phyloP scores from a whole-genome alignment of 2,797 vertebrate genomes.

The Sparidentex hasta region DNA sequence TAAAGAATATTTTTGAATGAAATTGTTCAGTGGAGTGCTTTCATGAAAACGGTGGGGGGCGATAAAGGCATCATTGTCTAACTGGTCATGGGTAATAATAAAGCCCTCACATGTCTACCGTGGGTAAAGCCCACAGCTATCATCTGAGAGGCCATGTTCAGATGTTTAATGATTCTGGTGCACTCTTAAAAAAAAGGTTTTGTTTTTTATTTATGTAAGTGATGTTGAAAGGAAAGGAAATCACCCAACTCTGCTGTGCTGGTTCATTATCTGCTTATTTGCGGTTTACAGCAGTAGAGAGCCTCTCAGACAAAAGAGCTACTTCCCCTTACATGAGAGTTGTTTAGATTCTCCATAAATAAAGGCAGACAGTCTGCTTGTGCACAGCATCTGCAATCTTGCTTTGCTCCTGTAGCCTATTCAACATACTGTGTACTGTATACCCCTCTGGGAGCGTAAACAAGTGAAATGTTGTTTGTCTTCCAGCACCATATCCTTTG shows the following conservation, averaged over 20 bases:
- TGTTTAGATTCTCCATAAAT: slow-evolving; percentile 68
- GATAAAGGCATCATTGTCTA: slow-evolving; percentile 64
- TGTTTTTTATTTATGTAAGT: slow-evolving; percentile 22
- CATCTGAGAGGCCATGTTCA: slow-evolving; percentile 2
- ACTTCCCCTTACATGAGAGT: slow-evolving; percentile 36
- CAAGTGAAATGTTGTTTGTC: slow-evolving; percentile 71
- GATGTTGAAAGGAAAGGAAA: slow-evolving; percentile 1
- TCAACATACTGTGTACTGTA: slow-evolving; percentile 35
- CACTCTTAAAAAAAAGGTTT: neutral
- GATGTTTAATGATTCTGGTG: slow-evolving; percentile 19
- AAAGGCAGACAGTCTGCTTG: slow-evolving; percentile 49
- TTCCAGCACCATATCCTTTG: slow-evolving; percentile 63
- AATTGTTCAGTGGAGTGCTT: slow-evolving; percentile 48
- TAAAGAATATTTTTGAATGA: slow-evolving; percentile 67
- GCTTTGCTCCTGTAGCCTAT: slow-evolving; percentile 42
- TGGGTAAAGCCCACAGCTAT: slow-evolving; percentile 21
- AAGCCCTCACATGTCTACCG: slow-evolving; percentile 37
- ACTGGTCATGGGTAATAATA: slow-evolving; percentile 35
- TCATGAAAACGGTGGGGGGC: slow-evolving; percentile 66
- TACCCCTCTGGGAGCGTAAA: slow-evolving; percentile 58
- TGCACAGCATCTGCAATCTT: slow-evolving; percentile 45
- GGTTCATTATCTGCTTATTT: slow-evolving; percentile 19
- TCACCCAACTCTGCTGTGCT: neutral
- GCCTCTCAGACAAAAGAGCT: slow-evolving; percentile 59
- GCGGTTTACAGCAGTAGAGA: slow-evolving; percentile 4